These are phyloP conservation scores for Sphenopsis melanotis DNA, from an alignment of 2,797 vertebrate genomes.

Conservation along the genomic window DNA sequence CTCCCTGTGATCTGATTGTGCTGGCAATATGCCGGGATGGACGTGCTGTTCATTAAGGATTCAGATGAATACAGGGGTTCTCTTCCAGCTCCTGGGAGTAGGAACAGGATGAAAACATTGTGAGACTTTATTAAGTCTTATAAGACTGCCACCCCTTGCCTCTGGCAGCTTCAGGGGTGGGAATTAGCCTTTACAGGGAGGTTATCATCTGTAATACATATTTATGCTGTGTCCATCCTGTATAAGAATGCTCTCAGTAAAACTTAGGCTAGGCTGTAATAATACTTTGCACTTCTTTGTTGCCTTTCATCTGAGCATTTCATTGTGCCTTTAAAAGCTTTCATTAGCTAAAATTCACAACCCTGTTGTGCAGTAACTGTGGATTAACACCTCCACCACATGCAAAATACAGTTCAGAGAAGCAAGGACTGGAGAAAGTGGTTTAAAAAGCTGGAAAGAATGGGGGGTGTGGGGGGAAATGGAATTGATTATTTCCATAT, in stretches of 20 bases:
- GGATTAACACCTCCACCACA: slow-evolving; percentile 50
- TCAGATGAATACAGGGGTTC: background rate
- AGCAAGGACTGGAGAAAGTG: slow-evolving; percentile 18
- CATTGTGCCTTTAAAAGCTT: slow-evolving; percentile 55
- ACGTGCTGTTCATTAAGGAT: background rate
- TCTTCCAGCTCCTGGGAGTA: background rate
- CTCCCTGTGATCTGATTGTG: background rate
- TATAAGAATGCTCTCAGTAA: slow-evolving; percentile 36
- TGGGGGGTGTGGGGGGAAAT: background rate
- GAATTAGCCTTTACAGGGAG: slow-evolving; percentile 7
- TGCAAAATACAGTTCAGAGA: slow-evolving; percentile 30
- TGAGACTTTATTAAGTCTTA: slow-evolving; percentile 23
- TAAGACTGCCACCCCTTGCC: background rate
- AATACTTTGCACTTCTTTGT: slow-evolving; percentile 10
- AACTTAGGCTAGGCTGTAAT: slow-evolving; percentile 1
- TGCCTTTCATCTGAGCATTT: slow-evolving; percentile 43
- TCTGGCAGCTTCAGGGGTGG: slow-evolving; percentile 24
- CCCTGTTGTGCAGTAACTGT: slow-evolving; percentile 29
- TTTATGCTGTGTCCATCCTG: slow-evolving; percentile 29
- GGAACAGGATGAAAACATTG: slow-evolving; percentile 11
- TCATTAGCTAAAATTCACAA: slow-evolving; percentile 63
- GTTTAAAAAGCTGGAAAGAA: slow-evolving; percentile 46
- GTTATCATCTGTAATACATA: slow-evolving; percentile 11
- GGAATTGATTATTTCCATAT: background rate
- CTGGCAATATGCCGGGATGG: background rate